phyloP scores from a whole-genome alignment of 2,888 invertebrate species.

The Seira sanloemensis region DNA sequence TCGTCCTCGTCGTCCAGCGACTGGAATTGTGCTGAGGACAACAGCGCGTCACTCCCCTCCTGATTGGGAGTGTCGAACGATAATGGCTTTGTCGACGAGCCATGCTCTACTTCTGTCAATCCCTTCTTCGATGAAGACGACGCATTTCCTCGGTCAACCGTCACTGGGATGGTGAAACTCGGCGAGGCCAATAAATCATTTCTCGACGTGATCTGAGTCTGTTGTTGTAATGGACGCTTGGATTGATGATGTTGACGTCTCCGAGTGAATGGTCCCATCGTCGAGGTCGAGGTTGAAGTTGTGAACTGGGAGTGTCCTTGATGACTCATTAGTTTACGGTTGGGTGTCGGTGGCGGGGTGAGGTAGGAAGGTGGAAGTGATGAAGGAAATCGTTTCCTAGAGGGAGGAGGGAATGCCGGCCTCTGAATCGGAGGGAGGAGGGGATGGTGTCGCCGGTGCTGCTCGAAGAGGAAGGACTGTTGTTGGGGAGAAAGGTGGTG shows the following conservation, averaged over 20 bases:
- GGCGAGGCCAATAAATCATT: slow-evolving; percentile 22
- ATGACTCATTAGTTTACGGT: not conserved
- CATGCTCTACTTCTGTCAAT: not conserved
- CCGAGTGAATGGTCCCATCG: not conserved
- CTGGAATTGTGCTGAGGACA: not conserved
- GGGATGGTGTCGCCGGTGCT: not conserved
- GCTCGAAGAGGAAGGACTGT: not conserved
- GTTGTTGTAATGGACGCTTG: not conserved
- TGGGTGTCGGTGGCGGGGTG: not conserved
- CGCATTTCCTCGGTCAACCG: not conserved
- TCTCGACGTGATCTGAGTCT: slow-evolving; percentile 8
- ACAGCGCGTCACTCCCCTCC: slow-evolving; percentile 20
- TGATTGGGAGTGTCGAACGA: slow-evolving; percentile 27
- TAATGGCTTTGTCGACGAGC: slow-evolving; percentile 3
- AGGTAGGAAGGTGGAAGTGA: not conserved
- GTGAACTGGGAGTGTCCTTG: not conserved
- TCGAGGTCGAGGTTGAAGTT: not conserved
- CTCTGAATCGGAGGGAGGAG: slow-evolving; percentile 17
- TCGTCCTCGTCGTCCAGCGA: not conserved
- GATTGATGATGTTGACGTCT: not conserved
- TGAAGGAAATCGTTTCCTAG: slow-evolving; percentile 24
- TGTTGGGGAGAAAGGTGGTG: not conserved
- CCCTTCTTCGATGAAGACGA: too few relatives aligned
- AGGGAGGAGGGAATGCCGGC: slow-evolving; percentile 20
- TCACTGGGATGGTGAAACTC: not conserved